Base-by-base conservation (phyloP, 2,888 invertebrate genomes). In the Melitaea athalia region DNA sequence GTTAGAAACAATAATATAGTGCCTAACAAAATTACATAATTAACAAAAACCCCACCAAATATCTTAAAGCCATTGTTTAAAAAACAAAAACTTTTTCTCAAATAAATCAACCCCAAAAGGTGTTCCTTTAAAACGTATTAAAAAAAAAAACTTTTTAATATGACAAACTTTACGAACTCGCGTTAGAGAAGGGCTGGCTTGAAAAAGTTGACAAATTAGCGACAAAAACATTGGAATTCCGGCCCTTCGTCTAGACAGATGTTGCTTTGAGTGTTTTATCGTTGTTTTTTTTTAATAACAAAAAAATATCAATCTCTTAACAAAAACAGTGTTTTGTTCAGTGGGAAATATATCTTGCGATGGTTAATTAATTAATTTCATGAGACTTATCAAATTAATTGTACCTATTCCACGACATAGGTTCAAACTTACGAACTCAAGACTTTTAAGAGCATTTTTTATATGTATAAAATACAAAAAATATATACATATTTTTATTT, bases 141-240 rank as follows among this genome's bases (percentile, higher is more conserved):
- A 59, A 65, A 59, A 68, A 52, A 50, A 59, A 68, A 52, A 50
- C 70, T 72, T 71, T 72, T 68, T 74, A 72, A 70, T 60, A 70
- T 74, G 71, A 74, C 72, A 74, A 74, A 74, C 72, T 69, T 65
- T 63, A 63, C 45, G 67, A 50, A 60, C 61, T 60, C 55, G 57
- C 67, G 60, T 63, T 63, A 64, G 53, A n/a, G 67, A 57, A 67
- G 24, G 61, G 65, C 57, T 57, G 59, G 59, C 47, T 64, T 24
- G 64, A 84, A 83, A 84, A 85, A 82, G 77, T 77, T 84, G 83
- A 86, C 84, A 86, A 86, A 86, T 85, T 81, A 81, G 73, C 70
- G 70, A 74, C 75, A 78, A 83, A 82, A 78, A 55, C 67, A 62
- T 63, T 70, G 79, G 83, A 82, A 84, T 82, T 74, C 63, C 72